phyloP scores from a whole-genome alignment of 1,140 invertebrate species.

The Drosophila mauritiana region DNA sequence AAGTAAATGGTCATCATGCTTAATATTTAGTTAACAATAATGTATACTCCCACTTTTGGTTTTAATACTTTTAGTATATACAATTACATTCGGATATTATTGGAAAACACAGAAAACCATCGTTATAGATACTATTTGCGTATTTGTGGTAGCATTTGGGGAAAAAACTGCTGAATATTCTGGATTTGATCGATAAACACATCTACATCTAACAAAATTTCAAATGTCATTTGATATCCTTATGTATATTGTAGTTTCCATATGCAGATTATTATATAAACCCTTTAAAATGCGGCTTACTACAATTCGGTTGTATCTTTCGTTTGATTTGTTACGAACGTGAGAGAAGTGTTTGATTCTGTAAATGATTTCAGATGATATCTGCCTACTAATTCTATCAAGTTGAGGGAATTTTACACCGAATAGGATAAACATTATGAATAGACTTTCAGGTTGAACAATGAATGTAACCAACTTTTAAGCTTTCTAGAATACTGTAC shows the following conservation, averaged over 20 bases:
- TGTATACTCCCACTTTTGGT: conserved; percentile 13
- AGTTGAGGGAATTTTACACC: conserved; percentile 22
- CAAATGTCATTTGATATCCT: conserved; percentile 45
- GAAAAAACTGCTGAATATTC: conserved; percentile 48
- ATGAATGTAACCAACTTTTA: conserved; percentile 2
- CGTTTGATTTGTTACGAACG: conserved; percentile 67
- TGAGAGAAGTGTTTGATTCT: conserved; percentile 66
- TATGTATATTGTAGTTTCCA: conserved; percentile 53
- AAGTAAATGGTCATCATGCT: conserved; percentile 67
- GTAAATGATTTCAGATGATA: conserved; percentile 24
- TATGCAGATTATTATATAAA: conserved; percentile 45
- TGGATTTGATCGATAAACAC: conserved; percentile 53
- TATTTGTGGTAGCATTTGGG: conserved; percentile 43
- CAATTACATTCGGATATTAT: conserved; percentile 59
- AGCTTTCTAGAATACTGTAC: conserved; percentile 1
- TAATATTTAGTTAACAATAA: conserved; percentile 82
- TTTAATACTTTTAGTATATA: conserved; percentile 52
- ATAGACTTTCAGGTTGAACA: conserved; percentile 11
- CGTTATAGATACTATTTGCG: conserved; percentile 49
- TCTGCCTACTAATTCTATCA: conserved; percentile 27
- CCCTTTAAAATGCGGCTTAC: conserved; percentile 56
- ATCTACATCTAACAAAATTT: conserved; percentile 69
- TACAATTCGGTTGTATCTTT: conserved; percentile 61
- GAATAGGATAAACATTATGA: conserved; percentile 17
- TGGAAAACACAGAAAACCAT: conserved; percentile 80